phyloP scores from a whole-genome alignment of 2,797 vertebrate species.

The Coregonus sp. region DNA sequence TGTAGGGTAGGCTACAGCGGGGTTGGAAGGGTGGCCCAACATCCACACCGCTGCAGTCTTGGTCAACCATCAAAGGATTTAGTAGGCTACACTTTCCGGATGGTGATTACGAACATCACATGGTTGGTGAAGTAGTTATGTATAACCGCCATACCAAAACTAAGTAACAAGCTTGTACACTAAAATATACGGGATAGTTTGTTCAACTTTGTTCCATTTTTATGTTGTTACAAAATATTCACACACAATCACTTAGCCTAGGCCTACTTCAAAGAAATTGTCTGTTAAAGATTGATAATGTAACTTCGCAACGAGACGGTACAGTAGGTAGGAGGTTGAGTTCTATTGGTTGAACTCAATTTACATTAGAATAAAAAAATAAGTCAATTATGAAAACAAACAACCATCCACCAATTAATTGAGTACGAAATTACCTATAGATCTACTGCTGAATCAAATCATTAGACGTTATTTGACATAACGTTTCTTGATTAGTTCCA shows the following conservation, averaged over 20 bases:
- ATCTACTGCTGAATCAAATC: background rate
- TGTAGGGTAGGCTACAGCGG: slow-evolving; percentile 9
- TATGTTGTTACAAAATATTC: background rate
- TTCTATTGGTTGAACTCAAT: background rate
- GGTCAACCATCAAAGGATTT: slow-evolving; percentile 10
- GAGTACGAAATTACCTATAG: background rate
- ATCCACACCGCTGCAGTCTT: slow-evolving; percentile 7
- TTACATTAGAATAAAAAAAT: background rate
- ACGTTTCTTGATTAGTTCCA: background rate
- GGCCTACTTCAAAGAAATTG: slow-evolving; percentile 4
- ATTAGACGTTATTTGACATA: background rate
- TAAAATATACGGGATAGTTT: background rate
- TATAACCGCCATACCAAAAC: background rate
- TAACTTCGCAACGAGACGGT: slow-evolving; percentile 13
- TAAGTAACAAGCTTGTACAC: background rate
- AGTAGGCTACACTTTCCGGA: slow-evolving; percentile 9
- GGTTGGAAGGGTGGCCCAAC: slow-evolving; percentile 21
- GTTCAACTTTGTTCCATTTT: background rate
- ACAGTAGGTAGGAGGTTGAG: slow-evolving; percentile 5
- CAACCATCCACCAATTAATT: background rate
- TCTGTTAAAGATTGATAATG: background rate
- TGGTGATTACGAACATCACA: background rate
- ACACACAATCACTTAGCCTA: background rate
- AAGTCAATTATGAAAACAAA: slow-evolving; percentile 28
- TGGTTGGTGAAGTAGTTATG: background rate